Percentiles rank a stretch among this genome's conserved stretches.
Conservation (phyloP, 1,140 invertebrate genomes). For the Meteorus sp. region DNA sequence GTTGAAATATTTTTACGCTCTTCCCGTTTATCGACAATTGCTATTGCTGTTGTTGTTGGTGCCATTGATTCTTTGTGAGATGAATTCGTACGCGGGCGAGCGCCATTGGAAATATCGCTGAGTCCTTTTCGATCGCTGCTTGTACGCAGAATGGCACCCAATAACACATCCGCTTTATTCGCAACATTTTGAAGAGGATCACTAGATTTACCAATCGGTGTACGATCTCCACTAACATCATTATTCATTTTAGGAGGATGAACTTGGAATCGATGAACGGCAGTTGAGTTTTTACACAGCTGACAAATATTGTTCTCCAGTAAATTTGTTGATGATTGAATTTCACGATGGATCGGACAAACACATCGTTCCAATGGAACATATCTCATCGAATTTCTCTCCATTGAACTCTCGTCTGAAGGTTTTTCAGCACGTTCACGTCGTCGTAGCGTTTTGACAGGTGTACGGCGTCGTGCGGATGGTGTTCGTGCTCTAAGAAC, state of each 20-base stretch:
- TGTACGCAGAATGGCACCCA: constrained; percentile 60
- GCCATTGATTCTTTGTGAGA: constrained; percentile 2
- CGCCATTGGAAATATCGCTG: constrained; percentile 35
- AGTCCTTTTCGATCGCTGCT: constrained; percentile 40
- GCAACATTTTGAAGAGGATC: constrained; percentile 40
- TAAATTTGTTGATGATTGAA: background rate
- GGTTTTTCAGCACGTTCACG: constrained; percentile 39
- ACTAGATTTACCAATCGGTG: background rate
- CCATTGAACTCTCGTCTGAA: constrained; percentile 24
- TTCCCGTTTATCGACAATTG: too few species aligned
- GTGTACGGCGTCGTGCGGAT: constrained; percentile 38
- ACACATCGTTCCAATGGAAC: background rate
- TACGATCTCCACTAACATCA: background rate
- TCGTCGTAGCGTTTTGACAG: constrained; percentile 35
- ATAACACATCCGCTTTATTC: constrained; percentile 60
- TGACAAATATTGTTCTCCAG: constrained; percentile 14
- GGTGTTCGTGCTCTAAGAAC: constrained; percentile 52
- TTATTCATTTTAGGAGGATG: background rate
- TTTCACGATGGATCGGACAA: constrained; percentile 19
- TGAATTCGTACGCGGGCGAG: constrained; percentile 30
- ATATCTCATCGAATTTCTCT: constrained; percentile 3
- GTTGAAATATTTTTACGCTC: constrained; percentile 4
- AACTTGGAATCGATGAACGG: background rate
- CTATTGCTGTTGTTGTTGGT: too few species aligned
- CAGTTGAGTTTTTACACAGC: constrained; percentile 7